Conservation (phyloP, 2,797 vertebrate genomes). For the Amphiprion clarkii region DNA sequence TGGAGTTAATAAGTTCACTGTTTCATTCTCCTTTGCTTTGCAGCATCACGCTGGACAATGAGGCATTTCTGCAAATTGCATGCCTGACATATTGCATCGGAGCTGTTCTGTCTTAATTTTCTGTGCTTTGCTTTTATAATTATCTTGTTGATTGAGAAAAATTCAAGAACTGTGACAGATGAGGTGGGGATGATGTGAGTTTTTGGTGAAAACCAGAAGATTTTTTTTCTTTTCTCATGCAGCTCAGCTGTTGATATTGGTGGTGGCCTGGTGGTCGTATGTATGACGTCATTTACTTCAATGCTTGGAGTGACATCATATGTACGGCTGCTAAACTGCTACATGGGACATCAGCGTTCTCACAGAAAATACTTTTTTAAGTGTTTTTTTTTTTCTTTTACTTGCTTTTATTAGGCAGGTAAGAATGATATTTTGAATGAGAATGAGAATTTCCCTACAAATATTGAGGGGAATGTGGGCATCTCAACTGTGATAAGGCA, state of each 20-base stretch:
- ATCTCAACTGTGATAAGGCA: slow-evolving; percentile 20
- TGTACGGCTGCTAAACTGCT: slow-evolving; percentile 98
- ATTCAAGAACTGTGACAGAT: slow-evolving; percentile 2
- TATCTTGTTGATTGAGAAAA: slow-evolving; percentile 12
- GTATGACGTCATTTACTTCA: slow-evolving; percentile 98
- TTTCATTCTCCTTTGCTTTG: slow-evolving; percentile 35
- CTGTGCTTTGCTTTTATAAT: slow-evolving; percentile 9
- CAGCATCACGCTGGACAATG: slow-evolving; percentile 28
- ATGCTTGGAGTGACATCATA: slow-evolving; percentile 98
- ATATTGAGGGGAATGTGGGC: slow-evolving; percentile 13
- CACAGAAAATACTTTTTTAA: not conserved
- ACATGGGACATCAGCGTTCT: slow-evolving; percentile 86
- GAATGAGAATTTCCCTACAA: not conserved
- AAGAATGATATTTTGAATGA: slow-evolving; percentile 52
- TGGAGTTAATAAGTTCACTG: slow-evolving; percentile 35
- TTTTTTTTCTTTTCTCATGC: slow-evolving; percentile 10
- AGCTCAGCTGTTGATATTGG: slow-evolving; percentile 79
- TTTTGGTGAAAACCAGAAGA: not conserved
- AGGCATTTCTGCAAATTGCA: slow-evolving; percentile 13
- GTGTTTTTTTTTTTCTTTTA: slow-evolving; percentile 33
- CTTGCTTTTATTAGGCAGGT: slow-evolving; percentile 61
- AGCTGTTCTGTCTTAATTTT: slow-evolving; percentile 29
- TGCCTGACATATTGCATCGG: not conserved
- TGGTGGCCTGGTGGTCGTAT: slow-evolving; percentile 98
- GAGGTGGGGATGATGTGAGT: slow-evolving; percentile 3